Base-by-base conservation (phyloP, 2,113 vertebrate species). In the Brachypodius melanocephalos region DNA sequence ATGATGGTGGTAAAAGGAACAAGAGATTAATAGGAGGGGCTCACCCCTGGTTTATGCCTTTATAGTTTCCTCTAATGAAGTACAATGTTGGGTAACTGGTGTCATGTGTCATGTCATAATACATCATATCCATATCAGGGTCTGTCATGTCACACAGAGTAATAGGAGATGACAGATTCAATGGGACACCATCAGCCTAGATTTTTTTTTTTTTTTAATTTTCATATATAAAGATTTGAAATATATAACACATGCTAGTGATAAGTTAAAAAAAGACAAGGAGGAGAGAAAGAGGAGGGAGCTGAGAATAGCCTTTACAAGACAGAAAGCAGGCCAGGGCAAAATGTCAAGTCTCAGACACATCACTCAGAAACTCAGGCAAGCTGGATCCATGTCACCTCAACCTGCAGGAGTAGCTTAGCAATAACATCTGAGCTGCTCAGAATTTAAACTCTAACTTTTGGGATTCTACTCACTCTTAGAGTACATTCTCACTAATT, bases 21-120 rank as follows among this genome's bases (percentile, higher is more conserved):
- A 90, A 92, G 78, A 92, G 91, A 94, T 88, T 80, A 93, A 72
- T 46, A 82, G 76, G 94, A 89, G 73, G 8, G 18, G 49, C 88
- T 93, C 54, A 79, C 31, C 84, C 63, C 46, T 90, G 14, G 2
- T 88, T 95, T 31, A 36, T 85, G 74, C 55, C 80, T 94, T 91
- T 75, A 36, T 74, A 80, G 61, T 76, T 97, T 81, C 59, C 69
- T 95, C 66, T 97, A 97, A 98, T 96, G 94, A 98, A 90, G 93
- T 86, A 81, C 89, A 91, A 58, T 57, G 17, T 91, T 94, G 93
- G 95, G 88, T 96, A 94, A 95, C 96, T 96, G 92, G 97, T 96
- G 96, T 97, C 97, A 95, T 96, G 93, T 97, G 93, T 94, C 43
- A 12, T 95, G 96, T 97, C 96, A 95, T 71, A 93, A 82, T 32